Base-by-base conservation (phyloP, 1,140 invertebrate species). In the Trachymyrmex septentrionalis region DNA sequence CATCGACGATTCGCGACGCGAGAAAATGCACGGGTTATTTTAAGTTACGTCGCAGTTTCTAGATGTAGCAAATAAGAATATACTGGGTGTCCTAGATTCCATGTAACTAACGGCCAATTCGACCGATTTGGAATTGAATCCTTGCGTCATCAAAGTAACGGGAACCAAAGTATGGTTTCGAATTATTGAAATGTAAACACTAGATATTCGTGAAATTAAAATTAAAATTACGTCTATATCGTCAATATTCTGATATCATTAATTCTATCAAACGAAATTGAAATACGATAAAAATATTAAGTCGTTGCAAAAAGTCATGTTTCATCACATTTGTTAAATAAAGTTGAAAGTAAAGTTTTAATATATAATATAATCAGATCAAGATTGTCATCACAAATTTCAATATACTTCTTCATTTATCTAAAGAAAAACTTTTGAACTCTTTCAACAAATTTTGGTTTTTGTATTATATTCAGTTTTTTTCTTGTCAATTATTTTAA, bases 31-130 rank as follows among this genome's bases (percentile, higher is more conserved):
- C 53, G 38, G n/a, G 64, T 67, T 81, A 81, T 81, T 82, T 73
- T 72, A 72, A 82, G 67, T 72, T 61, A 48, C 67, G 38, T 72
- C 67, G 80, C 48, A 44, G 64, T 71, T 81, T 81, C 80, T 81
- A 57, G 53, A 72, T 24, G 55, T 38, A 27, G 30, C 66, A 57
- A 27, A 72, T 57, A 82, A 81, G 77, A 82, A 59, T 57, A 48
- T 72, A 72, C 78, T 5, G 34, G 67, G 34, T 72, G 78, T 59
- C 21, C 67, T 12, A 82, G 55, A 82, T 73, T 82, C 12, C 50
- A 9, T n/a, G 0, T 5, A 24, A 30, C 24, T 72, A 72, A 72
- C 53, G 6, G 34, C 10, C 4, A n/a, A 16, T 57, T 27, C 3
- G 50, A n/a, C 16, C 34, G 7, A 72, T 72, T 71, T 57, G 21